Evolutionary conservation across 2,113 vertebrate species (phyloP).

Genomic region (Rhinopomastus cyanomelas): DNA sequence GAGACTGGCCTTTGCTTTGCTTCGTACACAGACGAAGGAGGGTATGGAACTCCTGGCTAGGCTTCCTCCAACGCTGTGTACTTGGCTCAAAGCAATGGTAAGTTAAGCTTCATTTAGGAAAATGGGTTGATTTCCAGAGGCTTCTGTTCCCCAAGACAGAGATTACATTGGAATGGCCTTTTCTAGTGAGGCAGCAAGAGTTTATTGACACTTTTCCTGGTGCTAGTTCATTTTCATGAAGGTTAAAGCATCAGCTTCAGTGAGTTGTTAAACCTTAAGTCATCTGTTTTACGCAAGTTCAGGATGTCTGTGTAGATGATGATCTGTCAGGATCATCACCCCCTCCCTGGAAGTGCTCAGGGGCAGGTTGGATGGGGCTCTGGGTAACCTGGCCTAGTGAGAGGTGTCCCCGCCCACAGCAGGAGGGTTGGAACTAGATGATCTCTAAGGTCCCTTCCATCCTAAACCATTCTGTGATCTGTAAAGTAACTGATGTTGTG

Average conservation of each 20-base stretch:
- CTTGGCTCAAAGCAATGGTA: constrained; percentile 98
- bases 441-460: too few relatives aligned
- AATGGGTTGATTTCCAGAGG: background rate
- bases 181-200: background rate
- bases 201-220: background rate
- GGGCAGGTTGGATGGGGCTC: too few relatives aligned
- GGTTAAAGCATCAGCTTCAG: background rate
- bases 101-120: background rate
- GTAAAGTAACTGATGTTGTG: background rate
- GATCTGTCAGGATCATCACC: background rate
- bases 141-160: background rate
- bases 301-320: background rate
- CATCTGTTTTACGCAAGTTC: background rate
- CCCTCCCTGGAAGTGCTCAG: too few relatives aligned
- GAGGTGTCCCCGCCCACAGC: too few relatives aligned
- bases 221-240: background rate
- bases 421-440: too few relatives aligned
- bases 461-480: too few relatives aligned
- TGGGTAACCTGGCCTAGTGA: too few relatives aligned
- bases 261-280: background rate
- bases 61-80: constrained; percentile 90
- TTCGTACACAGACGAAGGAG: constrained; percentile 84
- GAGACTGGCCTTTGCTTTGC: constrained; percentile 85
- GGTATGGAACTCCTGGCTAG: constrained; percentile 91
- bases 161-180: background rate